phyloP scores from a whole-genome alignment of 2,113 vertebrate genomes.

The Catagonus wagneri region DNA sequence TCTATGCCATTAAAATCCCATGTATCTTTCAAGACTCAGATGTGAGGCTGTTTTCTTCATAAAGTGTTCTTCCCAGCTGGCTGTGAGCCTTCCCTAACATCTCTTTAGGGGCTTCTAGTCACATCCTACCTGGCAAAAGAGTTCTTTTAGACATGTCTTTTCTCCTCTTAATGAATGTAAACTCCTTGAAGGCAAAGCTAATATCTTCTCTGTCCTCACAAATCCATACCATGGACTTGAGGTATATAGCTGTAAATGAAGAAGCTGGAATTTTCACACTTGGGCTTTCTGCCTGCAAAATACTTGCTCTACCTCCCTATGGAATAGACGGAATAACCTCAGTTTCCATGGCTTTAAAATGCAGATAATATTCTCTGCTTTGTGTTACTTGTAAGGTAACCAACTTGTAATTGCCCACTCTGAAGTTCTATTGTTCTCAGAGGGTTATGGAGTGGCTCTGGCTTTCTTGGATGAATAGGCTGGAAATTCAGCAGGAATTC shows the following conservation, averaged over 20 bases:
- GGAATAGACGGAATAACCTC: neutral
- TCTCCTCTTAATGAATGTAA: neutral
- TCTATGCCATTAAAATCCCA: constrained; percentile 11
- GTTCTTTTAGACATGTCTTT: constrained; percentile 19
- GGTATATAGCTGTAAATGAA: neutral
- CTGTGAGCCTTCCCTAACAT: neutral
- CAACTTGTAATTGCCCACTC: neutral
- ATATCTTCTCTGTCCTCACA: neutral
- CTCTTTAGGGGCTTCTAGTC: neutral
- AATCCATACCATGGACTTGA: neutral
- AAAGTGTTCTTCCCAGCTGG: neutral
- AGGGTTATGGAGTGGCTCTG: neutral
- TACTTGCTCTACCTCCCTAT: neutral
- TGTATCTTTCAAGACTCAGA: neutral
- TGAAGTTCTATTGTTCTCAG: constrained; percentile 13
- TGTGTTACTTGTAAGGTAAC: neutral
- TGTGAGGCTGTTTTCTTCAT: neutral
- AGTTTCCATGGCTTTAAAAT: constrained; percentile 14
- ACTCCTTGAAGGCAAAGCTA: constrained; percentile 12
- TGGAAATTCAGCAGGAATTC: constrained; percentile 24
- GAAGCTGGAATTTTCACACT: constrained; percentile 7
- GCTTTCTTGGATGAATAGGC: neutral
- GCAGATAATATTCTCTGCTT: neutral
- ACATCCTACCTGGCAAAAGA: neutral
- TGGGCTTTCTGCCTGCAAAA: neutral